These are phyloP conservation scores for Clanis bilineata DNA, from an alignment of 2,888 invertebrate genomes.

Conservation along the genomic window DNA sequence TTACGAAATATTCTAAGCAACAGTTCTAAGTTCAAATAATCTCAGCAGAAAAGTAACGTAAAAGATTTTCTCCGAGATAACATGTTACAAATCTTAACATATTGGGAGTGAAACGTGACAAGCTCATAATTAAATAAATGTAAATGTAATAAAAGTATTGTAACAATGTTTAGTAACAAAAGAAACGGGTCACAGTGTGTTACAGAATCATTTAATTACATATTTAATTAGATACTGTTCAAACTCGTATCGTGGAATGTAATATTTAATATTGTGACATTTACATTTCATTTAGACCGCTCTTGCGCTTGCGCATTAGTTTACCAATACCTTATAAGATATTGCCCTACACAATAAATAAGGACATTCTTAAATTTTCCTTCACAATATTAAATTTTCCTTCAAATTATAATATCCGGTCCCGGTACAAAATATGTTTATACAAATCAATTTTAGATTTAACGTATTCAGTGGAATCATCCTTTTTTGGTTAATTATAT, in stretches of 20 bases:
- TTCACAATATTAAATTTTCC: too few relatives aligned
- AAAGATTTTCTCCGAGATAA: too few relatives aligned
- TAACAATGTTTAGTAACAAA: conserved; percentile 21
- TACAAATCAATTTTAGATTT: too few relatives aligned
- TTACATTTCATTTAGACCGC: neutral
- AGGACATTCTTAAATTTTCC: too few relatives aligned
- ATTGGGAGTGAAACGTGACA: neutral
- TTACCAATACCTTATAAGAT: too few relatives aligned
- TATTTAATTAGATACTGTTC: conserved; percentile 24
- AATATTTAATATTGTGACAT: neutral
- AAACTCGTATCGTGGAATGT: neutral
- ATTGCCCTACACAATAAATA: too few relatives aligned
- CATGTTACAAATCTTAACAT: neutral
- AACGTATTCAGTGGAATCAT: too few relatives aligned
- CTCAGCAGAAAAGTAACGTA: neutral
- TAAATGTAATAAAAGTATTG: neutral
- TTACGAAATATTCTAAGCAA: too few relatives aligned
- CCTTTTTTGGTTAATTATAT: too few relatives aligned
- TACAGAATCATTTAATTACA: conserved; percentile 29
- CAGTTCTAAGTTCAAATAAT: neutral
- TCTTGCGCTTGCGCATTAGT: too few relatives aligned
- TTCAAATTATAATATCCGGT: too few relatives aligned
- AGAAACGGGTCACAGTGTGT: conserved; percentile 28
- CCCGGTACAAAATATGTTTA: too few relatives aligned
- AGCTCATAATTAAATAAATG: neutral